Percentiles rank a stretch among this genome's conserved stretches.
phyloP scores from a whole-genome alignment of 2,113 vertebrate genomes.

The Triplophysa siluroides region DNA sequence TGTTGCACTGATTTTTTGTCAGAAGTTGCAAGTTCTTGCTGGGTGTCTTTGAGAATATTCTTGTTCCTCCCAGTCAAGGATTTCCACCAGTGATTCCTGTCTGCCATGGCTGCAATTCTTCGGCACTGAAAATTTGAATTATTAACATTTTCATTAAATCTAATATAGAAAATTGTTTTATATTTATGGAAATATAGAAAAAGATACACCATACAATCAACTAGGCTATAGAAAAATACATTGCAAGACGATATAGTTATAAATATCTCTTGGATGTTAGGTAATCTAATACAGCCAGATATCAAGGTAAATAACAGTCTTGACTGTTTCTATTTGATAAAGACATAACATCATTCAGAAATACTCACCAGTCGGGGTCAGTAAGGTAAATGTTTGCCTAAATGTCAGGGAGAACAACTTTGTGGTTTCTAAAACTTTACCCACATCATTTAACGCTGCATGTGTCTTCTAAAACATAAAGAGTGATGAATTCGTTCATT shows the following conservation, averaged over 20 bases:
- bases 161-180: too few relatives aligned
- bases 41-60: constrained; percentile 56
- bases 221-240: too few relatives aligned
- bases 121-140: neutral
- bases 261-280: too few relatives aligned
- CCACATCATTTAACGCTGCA: neutral
- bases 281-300: too few relatives aligned
- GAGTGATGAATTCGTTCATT: constrained; percentile 1
- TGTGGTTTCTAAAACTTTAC: neutral
- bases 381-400: neutral
- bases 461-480: constrained; percentile 1
- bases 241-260: too few relatives aligned
- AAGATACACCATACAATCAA: too few relatives aligned
- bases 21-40: constrained; percentile 47
- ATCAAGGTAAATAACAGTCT: too few relatives aligned
- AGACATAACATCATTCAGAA: neutral
- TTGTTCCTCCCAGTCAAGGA: constrained; percentile 75
- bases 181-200: too few relatives aligned
- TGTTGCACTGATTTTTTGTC: constrained; percentile 29
- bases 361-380: constrained; percentile 5
- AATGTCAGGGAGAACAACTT: neutral
- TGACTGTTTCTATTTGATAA: neutral
- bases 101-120: constrained; percentile 40
- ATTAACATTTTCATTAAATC: too few relatives aligned
- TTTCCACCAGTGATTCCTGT: constrained; percentile 77